Conservation (phyloP, 2,888 invertebrate genomes). For the Rhaphigaster nebulosa region DNA sequence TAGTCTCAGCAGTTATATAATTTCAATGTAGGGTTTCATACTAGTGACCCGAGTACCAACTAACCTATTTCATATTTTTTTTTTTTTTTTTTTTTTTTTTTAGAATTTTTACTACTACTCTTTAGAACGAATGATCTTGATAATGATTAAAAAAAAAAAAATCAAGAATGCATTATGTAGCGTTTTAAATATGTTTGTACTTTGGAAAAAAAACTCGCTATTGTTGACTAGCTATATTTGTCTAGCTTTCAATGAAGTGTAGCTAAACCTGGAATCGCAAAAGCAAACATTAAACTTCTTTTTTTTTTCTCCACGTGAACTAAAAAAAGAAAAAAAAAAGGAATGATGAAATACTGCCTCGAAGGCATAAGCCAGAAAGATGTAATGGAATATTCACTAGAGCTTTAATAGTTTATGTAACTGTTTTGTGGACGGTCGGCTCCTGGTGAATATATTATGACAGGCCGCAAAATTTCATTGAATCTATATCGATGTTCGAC, state of each 20-base stretch:
- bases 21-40: too few species aligned
- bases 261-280: neutral
- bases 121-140: too few species aligned
- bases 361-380: conserved; percentile 30
- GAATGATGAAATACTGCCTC: conserved; percentile 27
- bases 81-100: too few species aligned
- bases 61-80: too few species aligned
- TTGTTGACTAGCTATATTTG: neutral
- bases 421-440: neutral
- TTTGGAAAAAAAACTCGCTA: neutral
- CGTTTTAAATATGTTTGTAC: neutral
- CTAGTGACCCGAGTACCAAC: too few species aligned
- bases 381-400: conserved; percentile 19
- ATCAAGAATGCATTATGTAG: neutral
- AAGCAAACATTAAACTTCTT: neutral
- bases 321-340: neutral
- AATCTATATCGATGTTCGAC: neutral
- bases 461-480: conserved; percentile 30
- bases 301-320: neutral
- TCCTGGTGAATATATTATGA: conserved; percentile 16
- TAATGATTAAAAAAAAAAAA: too few species aligned
- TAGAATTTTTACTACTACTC: too few species aligned
- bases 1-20: too few species aligned
- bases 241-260: neutral
- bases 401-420: conserved; percentile 6